These are phyloP conservation scores for Drosophila putrida DNA, from an alignment of 2,888 invertebrate genomes.

Conservation along the genomic window DNA sequence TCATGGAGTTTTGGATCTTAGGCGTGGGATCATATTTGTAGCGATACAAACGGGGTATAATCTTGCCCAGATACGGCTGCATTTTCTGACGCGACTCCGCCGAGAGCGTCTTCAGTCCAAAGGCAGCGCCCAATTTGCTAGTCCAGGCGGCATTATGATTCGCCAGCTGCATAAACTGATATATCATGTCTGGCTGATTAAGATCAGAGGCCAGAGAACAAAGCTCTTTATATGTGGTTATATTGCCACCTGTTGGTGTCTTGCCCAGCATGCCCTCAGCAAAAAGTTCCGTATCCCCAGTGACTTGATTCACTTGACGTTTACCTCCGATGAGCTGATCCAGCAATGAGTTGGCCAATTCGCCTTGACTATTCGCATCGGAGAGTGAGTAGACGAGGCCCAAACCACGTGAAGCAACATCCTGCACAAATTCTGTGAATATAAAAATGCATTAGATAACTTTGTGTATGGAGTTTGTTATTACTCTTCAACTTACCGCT, in stretches of 20 bases:
- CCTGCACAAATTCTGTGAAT: slow-evolving; percentile 94
- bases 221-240: slow-evolving; percentile 97
- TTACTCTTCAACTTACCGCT: slow-evolving; percentile 88
- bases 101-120: slow-evolving; percentile 95
- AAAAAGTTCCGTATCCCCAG: slow-evolving; percentile 93
- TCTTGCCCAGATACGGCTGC: slow-evolving; percentile 92
- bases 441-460: background rate
- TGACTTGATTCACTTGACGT: slow-evolving; percentile 90
- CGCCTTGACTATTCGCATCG: slow-evolving; percentile 89
- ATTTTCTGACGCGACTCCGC: slow-evolving; percentile 93
- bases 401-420: slow-evolving; percentile 96
- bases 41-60: slow-evolving; percentile 94
- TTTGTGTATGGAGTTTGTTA: too few relatives aligned
- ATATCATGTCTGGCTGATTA: slow-evolving; percentile 97
- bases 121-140: slow-evolving; percentile 95
- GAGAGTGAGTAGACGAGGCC: slow-evolving; percentile 95
- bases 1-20: slow-evolving; percentile 96
- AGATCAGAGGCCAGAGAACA: slow-evolving; percentile 97
- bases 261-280: slow-evolving; percentile 95
- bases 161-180: slow-evolving; percentile 98
- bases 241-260: slow-evolving; percentile 93
- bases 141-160: slow-evolving; percentile 98
- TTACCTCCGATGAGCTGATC: slow-evolving; percentile 94
- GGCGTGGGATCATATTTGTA: slow-evolving; percentile 96
- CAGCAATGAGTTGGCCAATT: slow-evolving; percentile 91